These are phyloP conservation scores for Chloroclystis v-ata DNA, from an alignment of 2,888 invertebrate genomes.

Conservation along the genomic window DNA sequence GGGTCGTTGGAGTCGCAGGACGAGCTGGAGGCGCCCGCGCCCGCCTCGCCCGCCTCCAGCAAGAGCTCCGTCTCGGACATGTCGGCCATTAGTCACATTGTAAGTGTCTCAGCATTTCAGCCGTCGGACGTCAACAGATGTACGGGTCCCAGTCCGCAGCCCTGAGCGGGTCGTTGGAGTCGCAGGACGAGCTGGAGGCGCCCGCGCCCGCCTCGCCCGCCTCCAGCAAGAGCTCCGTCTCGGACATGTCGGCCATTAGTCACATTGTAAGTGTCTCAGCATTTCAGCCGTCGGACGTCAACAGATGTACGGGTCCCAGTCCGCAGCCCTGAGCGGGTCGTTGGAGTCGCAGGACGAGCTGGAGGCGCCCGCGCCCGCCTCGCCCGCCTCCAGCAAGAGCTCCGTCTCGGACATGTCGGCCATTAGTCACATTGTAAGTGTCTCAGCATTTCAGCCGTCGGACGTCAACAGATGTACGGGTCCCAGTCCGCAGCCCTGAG, in stretches of 20 bases:
- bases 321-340: slow-evolving; percentile 62
- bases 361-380: slow-evolving; percentile 84
- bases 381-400: slow-evolving; percentile 89
- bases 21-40: too few species aligned
- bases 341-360: slow-evolving; percentile 67
- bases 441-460: too few species aligned
- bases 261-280: slow-evolving; percentile 26
- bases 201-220: slow-evolving; percentile 86
- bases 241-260: slow-evolving; percentile 87
- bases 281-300: too few species aligned
- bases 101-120: too few species aligned
- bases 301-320: slow-evolving; percentile 70
- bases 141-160: slow-evolving; percentile 68
- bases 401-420: slow-evolving; percentile 90
- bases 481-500: slow-evolving; percentile 64
- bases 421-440: slow-evolving; percentile 67
- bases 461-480: slow-evolving; percentile 70
- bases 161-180: slow-evolving; percentile 63
- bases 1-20: too few species aligned
- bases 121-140: too few species aligned
- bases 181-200: slow-evolving; percentile 75
- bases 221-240: slow-evolving; percentile 90
- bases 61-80: too few species aligned
- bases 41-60: too few species aligned
- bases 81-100: too few species aligned